Base-by-base conservation (phyloP, 2,888 invertebrate genomes). In the Eilema depressum region DNA sequence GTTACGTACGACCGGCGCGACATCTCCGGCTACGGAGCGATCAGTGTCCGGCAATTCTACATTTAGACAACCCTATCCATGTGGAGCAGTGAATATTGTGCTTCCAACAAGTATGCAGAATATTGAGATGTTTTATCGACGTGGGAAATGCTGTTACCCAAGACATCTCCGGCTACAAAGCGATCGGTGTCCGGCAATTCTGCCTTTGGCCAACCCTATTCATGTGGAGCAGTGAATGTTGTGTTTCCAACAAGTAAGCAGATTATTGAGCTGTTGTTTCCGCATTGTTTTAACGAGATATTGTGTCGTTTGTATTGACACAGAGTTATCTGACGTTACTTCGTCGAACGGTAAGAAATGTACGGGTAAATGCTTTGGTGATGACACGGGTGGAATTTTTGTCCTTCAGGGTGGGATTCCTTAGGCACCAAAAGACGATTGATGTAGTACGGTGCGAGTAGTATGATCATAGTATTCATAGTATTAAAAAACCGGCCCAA, bases 91-190 rank as follows among this genome's bases (percentile, higher is more conserved):
- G 61, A 65, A 56, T 66, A 20, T 66, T 26, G 33, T 20, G 65
- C 25, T 74, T 68, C 37, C 26, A 57, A 47, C 61, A 62, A 75
- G 72, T 74, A 75, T 75, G 77, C 75, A 67, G 68, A 68, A 74
- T 70, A 71, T 62, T 71, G 68, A 3, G n/a, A 12, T 23, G 72
- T 66, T 1, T n/a, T n/a, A n/a, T n/a, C n/a, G n/a, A n/a, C n/a
- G n/a, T n/a, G n/a, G n/a, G n/a, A n/a, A n/a, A n/a, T n/a, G n/a
- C n/a, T n/a, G n/a, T n/a, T n/a, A n/a, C n/a, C n/a, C n/a, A n/a
- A n/a, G n/a, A n/a, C n/a, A n/a, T n/a, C n/a, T n/a, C n/a, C n/a
- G n/a, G n/a, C n/a, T n/a, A n/a, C n/a, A n/a, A n/a, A n/a, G n/a
- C n/a, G n/a, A n/a, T n/a, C n/a, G n/a, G n/a, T n/a, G n/a, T n/a